Percentiles rank a stretch among this genome's conserved stretches.
phyloP scores from a whole-genome alignment of 2,888 invertebrate species.

The Antheraea assamensis region DNA sequence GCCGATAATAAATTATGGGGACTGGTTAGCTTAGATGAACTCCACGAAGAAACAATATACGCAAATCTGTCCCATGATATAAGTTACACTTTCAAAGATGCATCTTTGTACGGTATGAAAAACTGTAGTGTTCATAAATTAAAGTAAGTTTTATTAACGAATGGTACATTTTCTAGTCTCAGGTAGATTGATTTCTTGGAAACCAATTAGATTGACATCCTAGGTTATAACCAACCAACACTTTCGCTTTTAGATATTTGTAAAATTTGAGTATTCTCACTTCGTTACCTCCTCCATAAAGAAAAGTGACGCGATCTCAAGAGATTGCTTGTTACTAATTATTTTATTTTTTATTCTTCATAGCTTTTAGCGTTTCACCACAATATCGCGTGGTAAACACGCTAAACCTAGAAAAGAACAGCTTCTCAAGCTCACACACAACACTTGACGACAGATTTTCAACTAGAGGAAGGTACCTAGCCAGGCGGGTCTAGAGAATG shows the following conservation, averaged over 20 bases:
- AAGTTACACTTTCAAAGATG: slow-evolving; percentile 20
- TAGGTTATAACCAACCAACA: background rate
- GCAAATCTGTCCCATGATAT: slow-evolving; percentile 13
- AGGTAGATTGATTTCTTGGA: background rate
- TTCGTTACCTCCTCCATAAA: too few relatives aligned
- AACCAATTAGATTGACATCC: background rate
- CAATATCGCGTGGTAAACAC: too few relatives aligned
- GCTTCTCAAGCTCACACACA: too few relatives aligned
- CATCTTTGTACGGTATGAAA: slow-evolving; percentile 24
- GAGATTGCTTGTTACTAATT: too few relatives aligned
- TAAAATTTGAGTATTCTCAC: background rate
- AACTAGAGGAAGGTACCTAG: too few relatives aligned
- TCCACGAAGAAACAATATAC: slow-evolving; percentile 18
- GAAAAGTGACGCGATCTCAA: too few relatives aligned
- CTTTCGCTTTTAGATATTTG: background rate
- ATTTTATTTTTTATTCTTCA: too few relatives aligned
- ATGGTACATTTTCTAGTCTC: background rate
- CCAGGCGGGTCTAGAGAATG: too few relatives aligned
- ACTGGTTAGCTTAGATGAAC: slow-evolving; percentile 28
- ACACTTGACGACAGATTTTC: too few relatives aligned
- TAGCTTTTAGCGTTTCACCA: too few relatives aligned
- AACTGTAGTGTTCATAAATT: slow-evolving; percentile 26
- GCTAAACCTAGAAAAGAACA: too few relatives aligned
- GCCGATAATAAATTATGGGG: too few relatives aligned
- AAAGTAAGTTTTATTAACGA: slow-evolving; percentile 21